A percentile compares a stretch with the other conserved stretches of the same genome.
These are phyloP conservation scores for Pristionchus japonicus DNA, from an alignment of 2,888 invertebrate genomes.

Conservation along the genomic window DNA sequence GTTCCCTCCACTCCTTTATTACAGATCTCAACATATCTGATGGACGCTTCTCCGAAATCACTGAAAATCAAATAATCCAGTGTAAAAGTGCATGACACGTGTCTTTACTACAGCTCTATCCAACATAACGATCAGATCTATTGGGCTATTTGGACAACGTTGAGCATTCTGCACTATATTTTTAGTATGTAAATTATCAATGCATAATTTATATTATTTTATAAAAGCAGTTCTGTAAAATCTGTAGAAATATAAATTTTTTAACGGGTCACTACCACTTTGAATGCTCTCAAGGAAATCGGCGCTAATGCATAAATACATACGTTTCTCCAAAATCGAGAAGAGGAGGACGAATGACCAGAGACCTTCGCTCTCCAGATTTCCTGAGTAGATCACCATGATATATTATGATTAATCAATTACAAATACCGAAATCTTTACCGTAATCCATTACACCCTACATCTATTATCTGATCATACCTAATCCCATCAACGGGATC, in stretches of 20 bases:
- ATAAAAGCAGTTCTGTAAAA: too few species aligned
- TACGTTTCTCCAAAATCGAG: constrained; percentile 63
- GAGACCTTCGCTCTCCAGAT: background rate
- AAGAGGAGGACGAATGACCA: constrained; percentile 60
- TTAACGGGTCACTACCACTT: too few species aligned
- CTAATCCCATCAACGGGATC: background rate
- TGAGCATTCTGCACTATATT: too few species aligned
- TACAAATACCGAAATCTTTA: background rate
- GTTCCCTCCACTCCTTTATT: constrained; percentile 49
- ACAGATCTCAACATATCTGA: constrained; percentile 53
- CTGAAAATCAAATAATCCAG: background rate
- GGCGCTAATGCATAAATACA: background rate
- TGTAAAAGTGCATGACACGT: too few species aligned
- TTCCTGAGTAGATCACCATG: background rate
- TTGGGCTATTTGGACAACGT: too few species aligned
- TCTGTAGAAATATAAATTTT: too few species aligned
- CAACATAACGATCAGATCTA: too few species aligned
- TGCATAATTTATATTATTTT: too few species aligned
- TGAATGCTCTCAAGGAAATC: too few species aligned
- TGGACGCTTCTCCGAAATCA: constrained; percentile 53
- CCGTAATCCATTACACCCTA: background rate
- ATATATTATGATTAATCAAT: background rate
- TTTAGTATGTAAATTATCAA: too few species aligned
- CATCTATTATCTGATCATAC: too few species aligned
- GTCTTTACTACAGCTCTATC: too few species aligned